A percentile compares a stretch with the other conserved stretches of the same genome.
phyloP scores from a whole-genome alignment of 2,888 invertebrate species.

The Drosophila heteroneura region DNA sequence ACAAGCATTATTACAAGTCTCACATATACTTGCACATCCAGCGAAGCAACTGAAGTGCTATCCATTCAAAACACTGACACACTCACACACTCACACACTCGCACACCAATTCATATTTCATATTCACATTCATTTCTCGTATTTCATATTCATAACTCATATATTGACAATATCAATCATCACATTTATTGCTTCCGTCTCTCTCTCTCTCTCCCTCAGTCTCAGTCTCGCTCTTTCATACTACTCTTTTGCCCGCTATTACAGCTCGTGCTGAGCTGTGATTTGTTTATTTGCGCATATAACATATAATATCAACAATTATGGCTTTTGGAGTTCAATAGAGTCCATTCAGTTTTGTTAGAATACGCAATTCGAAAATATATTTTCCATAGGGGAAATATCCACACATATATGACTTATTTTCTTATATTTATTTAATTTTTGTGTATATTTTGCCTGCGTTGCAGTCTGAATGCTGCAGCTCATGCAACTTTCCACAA shows the following conservation, averaged over 20 bases:
- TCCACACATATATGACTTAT: background rate
- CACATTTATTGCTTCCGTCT: conserved; percentile 56
- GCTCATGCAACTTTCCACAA: background rate
- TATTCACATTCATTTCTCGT: conserved; percentile 30
- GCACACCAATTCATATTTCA: conserved; percentile 2
- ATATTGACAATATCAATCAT: conserved; percentile 58
- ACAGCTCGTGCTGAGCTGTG: background rate
- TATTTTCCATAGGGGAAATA: background rate
- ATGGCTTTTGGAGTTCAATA: background rate
- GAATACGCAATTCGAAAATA: no score
- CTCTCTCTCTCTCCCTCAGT: background rate
- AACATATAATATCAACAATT: conserved; percentile 1
- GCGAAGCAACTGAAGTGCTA: conserved; percentile 49
- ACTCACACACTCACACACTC: background rate
- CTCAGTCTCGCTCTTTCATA: background rate
- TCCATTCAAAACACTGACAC: background rate
- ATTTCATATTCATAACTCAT: conserved; percentile 42
- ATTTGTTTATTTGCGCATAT: background rate
- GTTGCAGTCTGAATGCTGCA: background rate
- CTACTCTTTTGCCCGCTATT: background rate
- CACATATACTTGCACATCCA: background rate
- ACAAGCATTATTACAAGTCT: conserved; percentile 16
- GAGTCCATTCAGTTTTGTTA: background rate
- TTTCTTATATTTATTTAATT: no score
- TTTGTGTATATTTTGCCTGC: background rate